phyloP scores from a whole-genome alignment of 2,888 invertebrate species.

The Boloria euphrosyne region DNA sequence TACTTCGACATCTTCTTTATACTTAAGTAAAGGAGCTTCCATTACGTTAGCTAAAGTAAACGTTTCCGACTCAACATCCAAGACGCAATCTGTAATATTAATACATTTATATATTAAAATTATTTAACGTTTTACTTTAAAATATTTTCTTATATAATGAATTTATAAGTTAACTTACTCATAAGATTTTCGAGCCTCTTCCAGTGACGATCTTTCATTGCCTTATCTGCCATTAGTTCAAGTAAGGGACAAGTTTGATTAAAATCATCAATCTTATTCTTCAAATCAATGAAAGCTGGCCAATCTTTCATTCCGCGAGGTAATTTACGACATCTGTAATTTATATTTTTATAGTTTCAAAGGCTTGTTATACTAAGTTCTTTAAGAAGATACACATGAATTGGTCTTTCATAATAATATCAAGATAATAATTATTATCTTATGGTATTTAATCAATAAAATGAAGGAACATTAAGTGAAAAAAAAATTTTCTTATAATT shows the following conservation, averaged over 20 bases:
- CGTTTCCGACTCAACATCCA: conserved; percentile 90
- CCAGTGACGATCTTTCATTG: conserved; percentile 93
- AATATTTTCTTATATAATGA: neutral
- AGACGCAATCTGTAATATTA: conserved; percentile 76
- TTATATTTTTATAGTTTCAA: conserved; percentile 15
- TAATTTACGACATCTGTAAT: conserved; percentile 87
- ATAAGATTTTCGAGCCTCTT: conserved; percentile 78
- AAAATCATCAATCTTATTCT: conserved; percentile 95
- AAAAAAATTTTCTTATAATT: too few relatives aligned
- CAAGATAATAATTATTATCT: too few relatives aligned
- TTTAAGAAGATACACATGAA: too few relatives aligned
- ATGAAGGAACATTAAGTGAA: too few relatives aligned
- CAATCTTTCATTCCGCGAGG: conserved; percentile 93
- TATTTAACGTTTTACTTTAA: neutral
- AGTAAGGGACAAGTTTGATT: conserved; percentile 93
- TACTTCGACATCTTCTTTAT: conserved; percentile 94
- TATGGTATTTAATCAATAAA: too few relatives aligned
- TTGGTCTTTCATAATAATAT: too few relatives aligned
- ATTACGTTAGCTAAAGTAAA: conserved; percentile 91
- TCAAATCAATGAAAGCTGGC: conserved; percentile 93
- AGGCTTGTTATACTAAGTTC: neutral
- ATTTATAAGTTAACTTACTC: conserved; percentile 47
- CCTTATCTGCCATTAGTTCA: conserved; percentile 93
- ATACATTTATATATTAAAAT: too few relatives aligned
- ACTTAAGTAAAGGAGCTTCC: conserved; percentile 90